These are phyloP conservation scores for Seladonia tumulorum DNA, from an alignment of 2,888 invertebrate genomes.

Conservation along the genomic window DNA sequence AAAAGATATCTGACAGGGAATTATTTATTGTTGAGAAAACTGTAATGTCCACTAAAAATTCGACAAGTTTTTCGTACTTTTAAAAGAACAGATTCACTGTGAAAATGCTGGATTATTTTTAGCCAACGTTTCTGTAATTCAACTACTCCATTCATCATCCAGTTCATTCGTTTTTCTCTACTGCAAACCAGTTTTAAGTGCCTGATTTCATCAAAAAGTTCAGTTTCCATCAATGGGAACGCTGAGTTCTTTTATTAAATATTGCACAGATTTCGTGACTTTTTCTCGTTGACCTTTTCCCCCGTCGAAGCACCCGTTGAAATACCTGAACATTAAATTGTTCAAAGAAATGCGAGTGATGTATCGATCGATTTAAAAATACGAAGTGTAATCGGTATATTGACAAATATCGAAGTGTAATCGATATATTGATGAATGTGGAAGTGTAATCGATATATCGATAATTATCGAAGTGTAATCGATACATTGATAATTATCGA, in stretches of 20 bases:
- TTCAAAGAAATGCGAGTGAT: neutral
- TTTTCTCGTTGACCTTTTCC: neutral
- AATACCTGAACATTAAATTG: neutral
- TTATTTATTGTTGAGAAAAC: neutral
- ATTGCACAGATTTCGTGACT: neutral
- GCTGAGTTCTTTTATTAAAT: neutral
- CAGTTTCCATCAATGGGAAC: neutral
- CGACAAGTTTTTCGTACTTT: neutral
- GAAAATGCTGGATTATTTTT: neutral
- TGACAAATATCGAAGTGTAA: neutral
- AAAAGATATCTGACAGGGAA: neutral
- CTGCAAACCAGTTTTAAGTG: neutral
- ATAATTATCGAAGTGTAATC: neutral
- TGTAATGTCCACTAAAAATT: neutral
- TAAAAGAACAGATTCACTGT: neutral
- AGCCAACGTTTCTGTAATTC: neutral
- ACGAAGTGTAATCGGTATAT: too few relatives aligned
- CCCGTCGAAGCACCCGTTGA: neutral
- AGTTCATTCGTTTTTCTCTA: neutral
- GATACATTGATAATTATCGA: neutral
- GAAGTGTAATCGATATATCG: neutral
- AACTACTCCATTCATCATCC: neutral
- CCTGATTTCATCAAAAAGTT: neutral
- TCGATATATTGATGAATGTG: neutral
- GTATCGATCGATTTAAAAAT: neutral